Conservation (phyloP, 2,888 invertebrate species). For the Meteorus cinctellus region DNA sequence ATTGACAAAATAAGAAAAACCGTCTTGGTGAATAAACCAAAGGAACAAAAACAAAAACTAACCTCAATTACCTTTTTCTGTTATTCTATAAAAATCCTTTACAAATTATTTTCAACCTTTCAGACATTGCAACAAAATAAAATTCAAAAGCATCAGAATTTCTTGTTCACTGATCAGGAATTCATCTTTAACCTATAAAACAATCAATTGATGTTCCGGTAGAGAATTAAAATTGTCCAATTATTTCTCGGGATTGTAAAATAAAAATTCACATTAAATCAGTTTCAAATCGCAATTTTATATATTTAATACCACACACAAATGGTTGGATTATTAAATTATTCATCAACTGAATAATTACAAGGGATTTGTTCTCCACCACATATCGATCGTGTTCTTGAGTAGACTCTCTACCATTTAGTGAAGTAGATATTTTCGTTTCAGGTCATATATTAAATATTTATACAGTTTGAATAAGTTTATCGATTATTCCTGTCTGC, state of each 20-base stretch:
- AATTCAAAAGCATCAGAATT: too few relatives aligned
- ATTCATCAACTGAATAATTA: slow-evolving; percentile 70
- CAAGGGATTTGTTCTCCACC: slow-evolving; percentile 2
- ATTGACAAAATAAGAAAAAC: slow-evolving; percentile 52
- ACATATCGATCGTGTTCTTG: slow-evolving; percentile 56
- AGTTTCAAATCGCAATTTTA: background rate
- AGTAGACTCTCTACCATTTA: slow-evolving; percentile 18
- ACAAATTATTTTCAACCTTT: too few relatives aligned
- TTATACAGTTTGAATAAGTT: background rate
- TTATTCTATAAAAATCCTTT: too few relatives aligned
- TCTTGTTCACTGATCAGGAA: too few relatives aligned
- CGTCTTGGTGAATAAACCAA: background rate
- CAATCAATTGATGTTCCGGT: too few relatives aligned
- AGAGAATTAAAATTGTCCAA: too few relatives aligned
- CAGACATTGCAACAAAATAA: too few relatives aligned
- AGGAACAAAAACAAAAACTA: slow-evolving; percentile 25
- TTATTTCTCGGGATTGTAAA: too few relatives aligned
- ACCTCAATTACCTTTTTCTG: too few relatives aligned
- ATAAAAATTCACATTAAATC: background rate
- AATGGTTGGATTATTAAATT: slow-evolving; percentile 59
- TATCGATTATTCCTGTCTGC: background rate
- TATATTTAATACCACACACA: background rate
- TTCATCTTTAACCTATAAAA: too few relatives aligned
- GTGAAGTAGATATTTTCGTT: slow-evolving; percentile 45
- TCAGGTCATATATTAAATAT: slow-evolving; percentile 35